A percentile compares a stretch with the other conserved stretches of the same genome.
Conservation (phyloP, 2,888 invertebrate genomes). For the Athalia rosae region DNA sequence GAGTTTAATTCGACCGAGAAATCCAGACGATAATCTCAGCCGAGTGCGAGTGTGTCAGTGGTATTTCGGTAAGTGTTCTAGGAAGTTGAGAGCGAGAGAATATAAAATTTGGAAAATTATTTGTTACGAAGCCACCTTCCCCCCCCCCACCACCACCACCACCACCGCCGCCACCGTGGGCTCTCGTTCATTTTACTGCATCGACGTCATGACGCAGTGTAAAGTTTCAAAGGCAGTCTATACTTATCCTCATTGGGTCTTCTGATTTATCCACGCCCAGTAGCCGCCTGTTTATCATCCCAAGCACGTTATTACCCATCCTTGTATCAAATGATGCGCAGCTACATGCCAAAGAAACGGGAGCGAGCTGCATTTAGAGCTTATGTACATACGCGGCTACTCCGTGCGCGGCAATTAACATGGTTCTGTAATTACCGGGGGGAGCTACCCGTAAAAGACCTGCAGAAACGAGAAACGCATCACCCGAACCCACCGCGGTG, state of each 20-base stretch:
- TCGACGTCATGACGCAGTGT: constrained; percentile 33
- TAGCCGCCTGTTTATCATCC: constrained; percentile 69
- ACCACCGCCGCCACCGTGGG: too few relatives aligned
- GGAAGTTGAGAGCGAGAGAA: background rate
- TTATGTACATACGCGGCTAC: constrained; percentile 27
- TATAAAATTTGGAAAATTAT: constrained; percentile 32
- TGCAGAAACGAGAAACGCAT: constrained; percentile 22
- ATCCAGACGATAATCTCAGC: constrained; percentile 24
- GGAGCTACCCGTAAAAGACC: background rate
- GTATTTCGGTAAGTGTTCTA: background rate
- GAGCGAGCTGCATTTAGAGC: constrained; percentile 39
- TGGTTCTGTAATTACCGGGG: constrained; percentile 26
- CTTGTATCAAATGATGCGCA: constrained; percentile 60
- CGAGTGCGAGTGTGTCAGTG: background rate
- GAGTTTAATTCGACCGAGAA: constrained; percentile 3
- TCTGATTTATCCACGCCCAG: constrained; percentile 71
- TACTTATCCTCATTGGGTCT: constrained; percentile 54
- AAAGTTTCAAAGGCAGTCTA: constrained; percentile 47
- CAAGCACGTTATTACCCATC: constrained; percentile 68
- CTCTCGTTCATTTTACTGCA: background rate
- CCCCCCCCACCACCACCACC: too few relatives aligned
- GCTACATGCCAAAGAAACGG: constrained; percentile 26
- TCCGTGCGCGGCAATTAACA: constrained; percentile 23
- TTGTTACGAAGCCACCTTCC: background rate
- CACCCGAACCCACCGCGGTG: too few relatives aligned